Conservation (phyloP, 2,797 vertebrate genomes). For the Cyprinella venusta region DNA sequence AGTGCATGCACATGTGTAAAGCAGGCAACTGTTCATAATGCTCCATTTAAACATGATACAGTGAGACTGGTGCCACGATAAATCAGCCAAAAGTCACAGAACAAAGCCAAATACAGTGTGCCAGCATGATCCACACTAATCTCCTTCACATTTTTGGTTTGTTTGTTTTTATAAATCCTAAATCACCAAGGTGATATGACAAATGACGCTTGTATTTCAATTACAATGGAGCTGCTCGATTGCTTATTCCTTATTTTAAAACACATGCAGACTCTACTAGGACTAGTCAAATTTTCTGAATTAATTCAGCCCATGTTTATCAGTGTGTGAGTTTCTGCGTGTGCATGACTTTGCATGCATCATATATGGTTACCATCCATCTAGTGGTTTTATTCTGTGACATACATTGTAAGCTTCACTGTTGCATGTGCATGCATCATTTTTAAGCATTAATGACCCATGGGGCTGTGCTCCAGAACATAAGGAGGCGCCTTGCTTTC, state of each 20-base stretch:
- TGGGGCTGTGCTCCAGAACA: not conserved
- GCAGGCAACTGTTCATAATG: slow-evolving; percentile 37
- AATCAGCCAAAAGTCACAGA: slow-evolving; percentile 37
- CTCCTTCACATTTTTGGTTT: slow-evolving; percentile 26
- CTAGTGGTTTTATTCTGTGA: slow-evolving; percentile 36
- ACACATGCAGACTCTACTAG: not conserved
- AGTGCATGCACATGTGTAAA: slow-evolving; percentile 40
- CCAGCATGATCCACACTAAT: slow-evolving; percentile 37
- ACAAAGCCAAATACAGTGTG: slow-evolving; percentile 29
- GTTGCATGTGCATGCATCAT: slow-evolving; percentile 25
- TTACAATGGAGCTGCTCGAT: slow-evolving; percentile 14
- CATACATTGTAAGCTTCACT: slow-evolving; percentile 17
- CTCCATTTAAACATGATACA: slow-evolving; percentile 41
- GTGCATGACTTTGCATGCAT: slow-evolving; percentile 45
- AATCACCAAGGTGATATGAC: slow-evolving; percentile 34
- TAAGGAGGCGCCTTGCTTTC: not conserved
- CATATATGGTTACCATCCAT: not conserved
- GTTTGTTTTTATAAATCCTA: slow-evolving; percentile 37
- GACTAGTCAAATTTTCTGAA: not conserved
- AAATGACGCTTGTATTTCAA: slow-evolving; percentile 16
- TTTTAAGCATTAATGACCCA: slow-evolving; percentile 29
- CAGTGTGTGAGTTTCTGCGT: not conserved
- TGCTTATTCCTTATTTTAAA: slow-evolving; percentile 34
- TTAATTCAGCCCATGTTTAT: slow-evolving; percentile 16
- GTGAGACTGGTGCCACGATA: slow-evolving; percentile 7